Base-by-base conservation (phyloP, 2,113 vertebrate species). In the Ahaetulla prasina region DNA sequence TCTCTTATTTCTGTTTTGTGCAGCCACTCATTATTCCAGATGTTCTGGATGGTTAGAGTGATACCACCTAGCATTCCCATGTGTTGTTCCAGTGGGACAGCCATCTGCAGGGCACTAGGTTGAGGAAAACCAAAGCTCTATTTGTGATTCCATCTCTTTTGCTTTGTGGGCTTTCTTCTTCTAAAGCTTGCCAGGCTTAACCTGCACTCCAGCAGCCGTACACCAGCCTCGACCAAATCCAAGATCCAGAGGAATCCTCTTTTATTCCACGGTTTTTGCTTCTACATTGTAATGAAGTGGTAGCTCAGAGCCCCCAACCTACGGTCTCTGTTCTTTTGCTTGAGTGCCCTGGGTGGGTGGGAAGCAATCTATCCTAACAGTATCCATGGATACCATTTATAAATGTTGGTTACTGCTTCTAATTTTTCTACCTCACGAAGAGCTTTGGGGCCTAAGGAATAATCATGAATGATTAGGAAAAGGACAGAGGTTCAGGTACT, bases 321-420 rank as follows among this genome's bases (percentile, higher is more conserved):
- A 92, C 80, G 39, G 80, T 86, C 9, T 43, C 80, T 90, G 54
- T 92, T 92, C 92, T 86, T 86, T 90, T 85, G 45, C 88, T 90
- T 63, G 88, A 90, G 23, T 90, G 74, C 80, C 55, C 88, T 45
- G 47, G 54, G 74, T 86, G 92, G 80, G 80, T 92, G 88, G 80
- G 55, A 86, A 90, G 74, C 88, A 86, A 63, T 92, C 54, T 86
- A 86, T 92, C 92, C 54, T 90, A 90, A 68, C n/a, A 52, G 88
- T 92, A 92, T 90, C 92, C 88, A 92, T 92, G 80, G 92, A 92
- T 52, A 92, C 88, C 88, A 90, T 90, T 92, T 92, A 85, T 68
- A 90, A 89, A 86, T 63, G 80, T 85, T 89, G 53, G 53, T 63
- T 60, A 35, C 22, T 52, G 92, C 54, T 85, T 92, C 60, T 68